Evolutionary conservation across 2,888 invertebrate species (phyloP).

Genomic region (Trissolcus brochymenae): DNA sequence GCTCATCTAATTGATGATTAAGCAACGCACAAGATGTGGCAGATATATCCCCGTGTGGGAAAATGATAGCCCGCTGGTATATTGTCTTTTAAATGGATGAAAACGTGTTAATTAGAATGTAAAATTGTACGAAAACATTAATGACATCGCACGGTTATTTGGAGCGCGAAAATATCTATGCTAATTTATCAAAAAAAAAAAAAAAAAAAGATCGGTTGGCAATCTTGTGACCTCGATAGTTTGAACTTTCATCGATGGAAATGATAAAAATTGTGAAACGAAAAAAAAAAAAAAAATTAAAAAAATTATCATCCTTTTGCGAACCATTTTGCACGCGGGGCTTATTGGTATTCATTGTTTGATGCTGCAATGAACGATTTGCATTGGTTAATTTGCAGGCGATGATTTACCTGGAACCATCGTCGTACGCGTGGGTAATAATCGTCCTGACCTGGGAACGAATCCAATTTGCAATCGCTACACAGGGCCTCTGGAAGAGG

Average conservation of each 20-base stretch:
- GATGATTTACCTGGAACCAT: slow-evolving; percentile 88
- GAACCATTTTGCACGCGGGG: no score
- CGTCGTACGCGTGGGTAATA: slow-evolving; percentile 93
- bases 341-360: no score
- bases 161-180: slow-evolving; percentile 34
- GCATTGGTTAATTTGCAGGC: slow-evolving; percentile 77
- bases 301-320: no score
- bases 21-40: not conserved
- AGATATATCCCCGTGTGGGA: not conserved
- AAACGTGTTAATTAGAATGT: slow-evolving; percentile 54
- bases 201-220: no score
- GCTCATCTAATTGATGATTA: slow-evolving; percentile 2
- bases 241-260: no score
- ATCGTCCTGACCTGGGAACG: slow-evolving; percentile 92
- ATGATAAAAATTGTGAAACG: no score
- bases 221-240: no score
- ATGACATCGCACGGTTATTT: slow-evolving; percentile 18
- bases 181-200: no score
- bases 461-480: slow-evolving; percentile 95
- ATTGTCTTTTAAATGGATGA: slow-evolving; percentile 23
- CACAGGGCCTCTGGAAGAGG: slow-evolving; percentile 90
- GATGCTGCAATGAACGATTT: no score
- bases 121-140: slow-evolving; percentile 38
- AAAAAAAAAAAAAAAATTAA: no score
- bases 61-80: not conserved